Percentiles rank a stretch among this genome's conserved stretches.
These are phyloP conservation scores for Charaxes varanes DNA, from an alignment of 1,140 invertebrate species.

Conservation along the genomic window DNA sequence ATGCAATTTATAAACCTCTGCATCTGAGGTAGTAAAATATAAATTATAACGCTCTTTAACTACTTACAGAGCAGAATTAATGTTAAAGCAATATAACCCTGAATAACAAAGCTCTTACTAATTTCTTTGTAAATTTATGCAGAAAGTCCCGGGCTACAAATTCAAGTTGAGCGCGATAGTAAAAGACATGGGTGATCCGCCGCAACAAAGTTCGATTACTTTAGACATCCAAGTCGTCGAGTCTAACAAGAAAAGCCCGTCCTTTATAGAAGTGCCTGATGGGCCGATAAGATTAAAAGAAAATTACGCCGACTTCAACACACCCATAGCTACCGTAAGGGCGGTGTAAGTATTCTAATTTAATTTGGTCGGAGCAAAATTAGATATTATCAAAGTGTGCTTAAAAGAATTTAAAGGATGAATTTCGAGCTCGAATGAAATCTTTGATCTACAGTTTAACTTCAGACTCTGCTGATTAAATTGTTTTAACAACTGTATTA, in stretches of 20 bases:
- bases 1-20: too few species aligned
- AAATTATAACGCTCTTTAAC: background rate
- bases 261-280: slow-evolving; percentile 76
- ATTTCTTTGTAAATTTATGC: slow-evolving; percentile 33
- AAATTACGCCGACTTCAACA: slow-evolving; percentile 81
- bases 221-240: slow-evolving; percentile 89
- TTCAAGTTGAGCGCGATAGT: slow-evolving; percentile 85
- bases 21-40: too few species aligned
- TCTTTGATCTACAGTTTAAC: slow-evolving; percentile 3
- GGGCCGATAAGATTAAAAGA: slow-evolving; percentile 81
- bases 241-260: slow-evolving; percentile 90
- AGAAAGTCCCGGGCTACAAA: slow-evolving; percentile 79
- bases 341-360: slow-evolving; percentile 77
- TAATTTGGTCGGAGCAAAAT: slow-evolving; percentile 21
- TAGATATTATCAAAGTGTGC: slow-evolving; percentile 17
- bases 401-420: slow-evolving; percentile 7
- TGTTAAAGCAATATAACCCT: slow-evolving; percentile 2
- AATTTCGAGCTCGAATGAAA: background rate
- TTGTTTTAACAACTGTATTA: slow-evolving; percentile 3
- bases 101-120: slow-evolving; percentile 6
- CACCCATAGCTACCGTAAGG: slow-evolving; percentile 79
- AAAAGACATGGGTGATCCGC: slow-evolving; percentile 81
- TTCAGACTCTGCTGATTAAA: slow-evolving; percentile 3
- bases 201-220: slow-evolving; percentile 79
- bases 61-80: slow-evolving; percentile 1